Conservation (phyloP, 2,888 invertebrate species). For the Scaptomyza caliginosa region DNA sequence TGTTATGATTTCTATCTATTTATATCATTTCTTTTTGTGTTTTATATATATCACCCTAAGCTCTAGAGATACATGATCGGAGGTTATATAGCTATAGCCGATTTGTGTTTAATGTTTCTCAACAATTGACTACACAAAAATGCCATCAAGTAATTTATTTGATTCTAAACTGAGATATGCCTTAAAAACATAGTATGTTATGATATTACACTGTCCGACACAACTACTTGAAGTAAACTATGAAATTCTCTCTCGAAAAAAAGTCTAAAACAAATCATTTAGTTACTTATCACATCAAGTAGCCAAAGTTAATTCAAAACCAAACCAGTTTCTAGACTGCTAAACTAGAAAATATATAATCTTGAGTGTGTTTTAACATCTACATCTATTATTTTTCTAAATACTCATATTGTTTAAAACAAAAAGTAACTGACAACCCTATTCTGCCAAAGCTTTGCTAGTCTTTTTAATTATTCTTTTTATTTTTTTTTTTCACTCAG, state of each 20-base stretch:
- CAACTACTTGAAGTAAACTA: constrained; percentile 27
- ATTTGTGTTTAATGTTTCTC: constrained; percentile 42
- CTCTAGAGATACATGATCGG: constrained; percentile 41
- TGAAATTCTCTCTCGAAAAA: constrained; percentile 45
- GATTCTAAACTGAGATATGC: constrained; percentile 29
- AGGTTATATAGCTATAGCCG: constrained; percentile 52
- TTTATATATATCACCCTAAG: constrained; percentile 25
- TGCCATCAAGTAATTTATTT: constrained; percentile 60
- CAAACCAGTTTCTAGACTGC: constrained; percentile 5
- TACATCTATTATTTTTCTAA: constrained; percentile 16
- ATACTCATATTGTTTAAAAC: constrained; percentile 1
- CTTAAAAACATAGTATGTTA: constrained; percentile 15
- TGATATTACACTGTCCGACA: constrained; percentile 33
- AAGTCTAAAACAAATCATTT: constrained; percentile 32
- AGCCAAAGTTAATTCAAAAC: constrained; percentile 15
- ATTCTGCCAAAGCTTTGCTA: constrained; percentile 20
- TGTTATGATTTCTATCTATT: constrained; percentile 30
- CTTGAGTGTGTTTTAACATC: constrained; percentile 11
- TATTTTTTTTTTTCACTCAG: background rate
- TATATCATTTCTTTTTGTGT: background rate
- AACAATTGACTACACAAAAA: constrained; percentile 71
- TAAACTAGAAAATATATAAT: background rate
- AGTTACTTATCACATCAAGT: constrained; percentile 17
- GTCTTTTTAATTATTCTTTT: constrained; percentile 27
- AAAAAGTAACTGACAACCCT: background rate